Base-by-base conservation (phyloP, 1,140 invertebrate species). In the Drosophila punjabiensis region DNA sequence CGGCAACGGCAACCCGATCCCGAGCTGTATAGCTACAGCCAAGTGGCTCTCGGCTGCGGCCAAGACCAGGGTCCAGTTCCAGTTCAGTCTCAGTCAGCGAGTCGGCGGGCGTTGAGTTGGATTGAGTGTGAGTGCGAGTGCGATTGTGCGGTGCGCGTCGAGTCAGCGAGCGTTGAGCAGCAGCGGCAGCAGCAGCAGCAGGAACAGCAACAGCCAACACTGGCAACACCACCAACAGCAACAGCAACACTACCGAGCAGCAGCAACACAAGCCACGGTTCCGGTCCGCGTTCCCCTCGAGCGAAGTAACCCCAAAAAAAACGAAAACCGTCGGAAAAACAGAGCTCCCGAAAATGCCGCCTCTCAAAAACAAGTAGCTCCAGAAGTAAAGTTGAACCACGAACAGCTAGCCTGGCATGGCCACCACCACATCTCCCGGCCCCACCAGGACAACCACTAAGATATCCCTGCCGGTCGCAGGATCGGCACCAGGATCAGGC, bases 21-120 rank as follows among this genome's bases (percentile, higher is more conserved):
- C 47, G 53, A 56, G 53, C 53, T 37, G 53, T 56, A 37, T 37
- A 60, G 61, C 69, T 33, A 33, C 47, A 47, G 82, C 78, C 65
- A 77, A 78, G 63, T 66, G 48, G 62, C 71, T 83, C 77, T 84
- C 73, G 63, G 64, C 48, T 52, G 67, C 63, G 63, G 67, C 53
- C 53, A 24, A 56, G 53, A 56, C 53, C 53, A 56, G 53, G 64
- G 48, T 66, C 62, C 64, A 45, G 67, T 55, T 76, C 59, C 59
- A 62, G 67, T 62, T 85, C 75, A 79, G 73, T 87, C 83, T 77
- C 82, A 84, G 76, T 78, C 84, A 56, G 68, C 64, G 64, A 71
- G 64, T 71, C 68, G 68, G 68, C 73, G 71, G 58, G 68, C 68
- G 68, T 71, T 75, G 74, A 85, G 86, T 87, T 82, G 82, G 82